Evolutionary conservation across 2,888 invertebrate genomes (phyloP).

Genomic region (Melanostoma mellinum): DNA sequence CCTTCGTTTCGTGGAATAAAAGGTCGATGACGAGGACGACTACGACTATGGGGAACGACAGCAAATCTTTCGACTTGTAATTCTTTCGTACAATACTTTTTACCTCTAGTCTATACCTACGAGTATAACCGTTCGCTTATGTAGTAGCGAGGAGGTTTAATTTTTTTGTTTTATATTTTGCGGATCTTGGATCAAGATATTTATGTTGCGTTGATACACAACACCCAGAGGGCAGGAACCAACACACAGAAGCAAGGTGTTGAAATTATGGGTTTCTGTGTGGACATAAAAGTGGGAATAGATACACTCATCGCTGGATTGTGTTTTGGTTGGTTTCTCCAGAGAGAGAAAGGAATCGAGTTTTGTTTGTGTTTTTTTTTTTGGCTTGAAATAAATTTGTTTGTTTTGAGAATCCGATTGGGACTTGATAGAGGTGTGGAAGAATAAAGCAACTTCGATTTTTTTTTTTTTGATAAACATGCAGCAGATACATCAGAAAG

Average conservation of each 20-base stretch:
- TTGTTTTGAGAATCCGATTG: slow-evolving; percentile 22
- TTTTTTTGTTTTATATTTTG: slow-evolving; percentile 8
- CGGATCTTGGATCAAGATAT: slow-evolving; percentile 57
- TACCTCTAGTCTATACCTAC: not conserved
- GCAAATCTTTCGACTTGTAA: slow-evolving; percentile 35
- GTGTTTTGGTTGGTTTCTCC: not conserved
- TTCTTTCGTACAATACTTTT: slow-evolving; percentile 14
- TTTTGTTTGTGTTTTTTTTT: slow-evolving; percentile 13
- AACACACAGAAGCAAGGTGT: slow-evolving; percentile 27
- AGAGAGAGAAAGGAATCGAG: not conserved
- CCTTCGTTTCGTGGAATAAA: slow-evolving; percentile 51
- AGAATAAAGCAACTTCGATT: not conserved
- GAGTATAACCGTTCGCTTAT: not conserved
- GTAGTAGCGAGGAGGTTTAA: not conserved
- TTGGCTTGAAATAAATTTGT: not conserved
- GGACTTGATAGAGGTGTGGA: slow-evolving; percentile 10
- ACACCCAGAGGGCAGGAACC: slow-evolving; percentile 36
- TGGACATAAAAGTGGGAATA: slow-evolving; percentile 56
- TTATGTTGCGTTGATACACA: slow-evolving; percentile 63
- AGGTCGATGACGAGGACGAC: slow-evolving; percentile 36
- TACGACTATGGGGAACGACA: slow-evolving; percentile 32
- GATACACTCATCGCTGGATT: slow-evolving; percentile 11
- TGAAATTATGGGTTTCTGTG: slow-evolving; percentile 54
- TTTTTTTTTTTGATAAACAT: too few relatives aligned
- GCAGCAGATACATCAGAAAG: too few relatives aligned